Evolutionary conservation across 2,797 vertebrate species (phyloP).

Genomic region (Enteromius unitaeniatus): DNA sequence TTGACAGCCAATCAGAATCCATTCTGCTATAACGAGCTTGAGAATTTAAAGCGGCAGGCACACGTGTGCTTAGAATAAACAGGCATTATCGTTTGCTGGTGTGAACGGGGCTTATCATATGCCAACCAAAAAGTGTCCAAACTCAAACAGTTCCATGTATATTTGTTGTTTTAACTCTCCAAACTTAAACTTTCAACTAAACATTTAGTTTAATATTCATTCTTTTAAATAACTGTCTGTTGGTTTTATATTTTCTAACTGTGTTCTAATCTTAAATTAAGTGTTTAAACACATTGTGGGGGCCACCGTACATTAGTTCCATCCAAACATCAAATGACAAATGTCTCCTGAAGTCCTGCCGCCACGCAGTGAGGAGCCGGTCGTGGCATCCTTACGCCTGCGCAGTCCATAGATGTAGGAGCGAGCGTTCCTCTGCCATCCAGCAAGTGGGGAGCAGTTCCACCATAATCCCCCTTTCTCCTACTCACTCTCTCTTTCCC

Average conservation of each 20-base stretch:
- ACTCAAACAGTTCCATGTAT: too few relatives aligned
- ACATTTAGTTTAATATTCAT: neutral
- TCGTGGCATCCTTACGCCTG: slow-evolving; percentile 64
- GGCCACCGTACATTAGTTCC: neutral
- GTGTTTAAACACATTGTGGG: neutral
- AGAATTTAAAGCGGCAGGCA: too few relatives aligned
- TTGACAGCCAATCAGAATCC: too few relatives aligned
- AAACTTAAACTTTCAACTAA: neutral
- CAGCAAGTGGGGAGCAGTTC: slow-evolving; percentile 92
- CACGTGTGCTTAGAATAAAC: too few relatives aligned
- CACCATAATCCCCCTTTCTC: slow-evolving; percentile 90
- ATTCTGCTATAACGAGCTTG: too few relatives aligned
- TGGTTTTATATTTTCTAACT: neutral
- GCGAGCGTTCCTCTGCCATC: slow-evolving; percentile 86
- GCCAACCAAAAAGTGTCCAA: neutral
- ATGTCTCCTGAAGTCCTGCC: neutral
- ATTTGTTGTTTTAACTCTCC: neutral
- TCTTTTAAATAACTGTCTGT: neutral
- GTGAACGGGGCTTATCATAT: too few relatives aligned
- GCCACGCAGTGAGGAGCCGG: slow-evolving; percentile 49
- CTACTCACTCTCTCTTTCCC: slow-evolving; percentile 78
- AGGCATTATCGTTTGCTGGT: too few relatives aligned
- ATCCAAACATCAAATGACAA: slow-evolving; percentile 3
- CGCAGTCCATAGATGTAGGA: slow-evolving; percentile 63
- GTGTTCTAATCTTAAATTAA: neutral